A percentile compares a stretch with the other conserved stretches of the same genome.
Evolutionary conservation across 92 coral and sea anemone genomes (phyloP).

Genomic region (Porites evermanni): DNA sequence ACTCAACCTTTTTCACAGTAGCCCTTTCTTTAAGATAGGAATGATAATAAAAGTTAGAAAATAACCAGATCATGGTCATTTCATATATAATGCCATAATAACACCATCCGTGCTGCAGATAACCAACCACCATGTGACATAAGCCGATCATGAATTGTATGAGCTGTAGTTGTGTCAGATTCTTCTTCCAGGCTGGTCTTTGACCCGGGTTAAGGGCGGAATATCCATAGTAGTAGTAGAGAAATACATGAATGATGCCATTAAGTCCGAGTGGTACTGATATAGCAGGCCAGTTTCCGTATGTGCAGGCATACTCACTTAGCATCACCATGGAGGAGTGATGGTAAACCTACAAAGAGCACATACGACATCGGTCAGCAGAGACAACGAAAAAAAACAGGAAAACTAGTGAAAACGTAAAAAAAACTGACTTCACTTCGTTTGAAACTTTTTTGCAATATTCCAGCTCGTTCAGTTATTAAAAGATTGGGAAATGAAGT

Average conservation of each 20-base stretch:
- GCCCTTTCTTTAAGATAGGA: slow-evolving; percentile 68
- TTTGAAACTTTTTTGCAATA: no score
- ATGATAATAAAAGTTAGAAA: slow-evolving; percentile 79
- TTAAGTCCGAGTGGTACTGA: slow-evolving; percentile 72
- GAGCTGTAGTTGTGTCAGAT: slow-evolving; percentile 80
- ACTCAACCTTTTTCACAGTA: slow-evolving; percentile 32
- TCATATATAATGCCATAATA: slow-evolving; percentile 72
- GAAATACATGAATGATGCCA: slow-evolving; percentile 77
- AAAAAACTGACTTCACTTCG: no score
- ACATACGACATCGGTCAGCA: no score
- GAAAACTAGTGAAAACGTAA: no score
- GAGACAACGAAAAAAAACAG: neutral
- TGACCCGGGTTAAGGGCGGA: slow-evolving; percentile 74
- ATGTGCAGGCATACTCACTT: slow-evolving; percentile 64
- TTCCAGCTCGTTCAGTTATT: no score
- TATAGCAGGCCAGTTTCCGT: slow-evolving; percentile 78
- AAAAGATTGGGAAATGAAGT: no score
- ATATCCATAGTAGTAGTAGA: slow-evolving; percentile 82
- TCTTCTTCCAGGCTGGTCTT: slow-evolving; percentile 82
- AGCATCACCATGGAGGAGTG: slow-evolving; percentile 75
- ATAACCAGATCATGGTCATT: slow-evolving; percentile 70
- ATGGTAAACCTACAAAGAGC: slow-evolving; percentile 55
- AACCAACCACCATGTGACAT: slow-evolving; percentile 65
- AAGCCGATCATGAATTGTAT: slow-evolving; percentile 79
- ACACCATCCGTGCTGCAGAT: slow-evolving; percentile 73